Base-by-base conservation (phyloP, 53 echinoderm and acorn worm species). In the Antedon mediterranea region DNA sequence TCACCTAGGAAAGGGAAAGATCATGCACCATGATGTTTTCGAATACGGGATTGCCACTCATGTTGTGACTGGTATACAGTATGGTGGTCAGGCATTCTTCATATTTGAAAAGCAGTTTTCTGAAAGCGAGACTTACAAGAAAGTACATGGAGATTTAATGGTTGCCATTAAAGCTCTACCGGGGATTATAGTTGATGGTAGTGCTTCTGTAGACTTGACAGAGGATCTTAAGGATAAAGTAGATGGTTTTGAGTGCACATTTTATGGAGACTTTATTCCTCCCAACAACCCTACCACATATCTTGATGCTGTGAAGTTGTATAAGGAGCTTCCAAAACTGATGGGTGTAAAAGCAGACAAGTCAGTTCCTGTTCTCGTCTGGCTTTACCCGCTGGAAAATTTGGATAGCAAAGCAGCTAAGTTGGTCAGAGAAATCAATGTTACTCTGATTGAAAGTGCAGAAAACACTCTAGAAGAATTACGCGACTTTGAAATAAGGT, bases 61-160 rank as follows among this genome's bases (percentile, higher is more conserved):
- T 76, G 84, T 84, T 3, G 84, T 88, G 18, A 77, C 73, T 28
- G 88, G 78, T n/a, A 80, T 84, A 15, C 30, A 77, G 29, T 88
- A 84, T 77, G 88, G 88, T 15, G 88, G 76, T 31, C 84, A 88
- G 57, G 81, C 88, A 0, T 81, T 88, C 73, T 88, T 88, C 34
- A 88, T 88, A 13, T 84, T 88, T 28, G 81, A 88, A 32, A 84
- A 73, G 33, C 33, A 78, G 8, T 76, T 31, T 11, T 30, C 28
- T 0, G 28, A 8, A 1, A 78, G 34, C 30, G 84, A 83, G 31
- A 43, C 72, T 4, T 32, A 31, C 28, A 0, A 78, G 31, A 43
- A 83, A 34, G 78, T 78, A 31, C 73, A 73, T 23, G 78, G 84
- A 29, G 30, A 32, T 29, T 23, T 83, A 32, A 31, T 79, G 73